phyloP scores from a whole-genome alignment of 2,888 invertebrate genomes.

The Idaea aversata region DNA sequence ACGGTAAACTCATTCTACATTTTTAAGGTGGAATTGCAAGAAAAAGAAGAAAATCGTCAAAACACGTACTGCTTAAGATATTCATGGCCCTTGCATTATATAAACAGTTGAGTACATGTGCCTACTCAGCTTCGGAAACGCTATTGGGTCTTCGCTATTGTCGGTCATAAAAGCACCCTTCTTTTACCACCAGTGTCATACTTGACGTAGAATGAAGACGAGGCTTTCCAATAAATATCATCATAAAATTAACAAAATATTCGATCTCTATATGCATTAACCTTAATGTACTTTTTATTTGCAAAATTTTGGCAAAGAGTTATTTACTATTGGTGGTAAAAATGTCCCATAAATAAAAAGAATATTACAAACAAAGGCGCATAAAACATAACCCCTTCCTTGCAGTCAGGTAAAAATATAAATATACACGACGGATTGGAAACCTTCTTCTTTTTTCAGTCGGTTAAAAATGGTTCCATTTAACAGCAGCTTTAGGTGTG shows the following conservation, averaged over 20 bases:
- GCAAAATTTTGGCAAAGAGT: too few species aligned
- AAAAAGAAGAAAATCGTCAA: conserved; percentile 23
- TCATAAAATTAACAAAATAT: not conserved
- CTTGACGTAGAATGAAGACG: not conserved
- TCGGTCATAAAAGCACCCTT: conserved; percentile 20
- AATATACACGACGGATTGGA: too few species aligned
- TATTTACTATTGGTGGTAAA: too few species aligned
- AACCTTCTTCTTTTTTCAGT: too few species aligned
- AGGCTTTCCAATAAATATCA: not conserved
- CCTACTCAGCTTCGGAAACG: not conserved
- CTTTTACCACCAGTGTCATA: conserved; percentile 17
- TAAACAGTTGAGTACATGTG: conserved; percentile 13
- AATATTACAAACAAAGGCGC: too few species aligned
- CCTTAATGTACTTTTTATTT: too few species aligned
- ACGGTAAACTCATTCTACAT: conserved; percentile 13
- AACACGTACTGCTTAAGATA: conserved; percentile 43
- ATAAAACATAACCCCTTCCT: too few species aligned
- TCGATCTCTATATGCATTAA: too few species aligned
- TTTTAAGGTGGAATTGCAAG: conserved; percentile 24
- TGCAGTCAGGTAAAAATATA: too few species aligned
- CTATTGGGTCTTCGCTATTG: conserved; percentile 7
- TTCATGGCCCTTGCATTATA: conserved; percentile 42
- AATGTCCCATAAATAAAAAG: too few species aligned
- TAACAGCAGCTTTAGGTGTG: too few species aligned
- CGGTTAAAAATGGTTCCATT: too few species aligned